phyloP scores from a whole-genome alignment of 2,797 vertebrate genomes.

The Myotis vivesi region DNA sequence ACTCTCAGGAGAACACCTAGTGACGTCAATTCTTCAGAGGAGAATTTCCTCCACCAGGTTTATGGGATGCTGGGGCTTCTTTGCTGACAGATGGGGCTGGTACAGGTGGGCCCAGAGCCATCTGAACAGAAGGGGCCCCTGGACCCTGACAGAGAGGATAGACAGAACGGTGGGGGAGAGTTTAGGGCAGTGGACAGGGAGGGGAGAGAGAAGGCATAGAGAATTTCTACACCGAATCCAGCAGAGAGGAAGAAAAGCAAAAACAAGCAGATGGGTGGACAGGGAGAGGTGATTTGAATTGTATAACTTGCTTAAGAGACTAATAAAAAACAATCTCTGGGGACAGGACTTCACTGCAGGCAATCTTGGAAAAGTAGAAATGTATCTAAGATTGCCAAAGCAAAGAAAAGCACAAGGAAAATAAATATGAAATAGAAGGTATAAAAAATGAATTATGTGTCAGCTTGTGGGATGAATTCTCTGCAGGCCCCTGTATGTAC shows the following conservation, averaged over 20 bases:
- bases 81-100: constrained; percentile 87
- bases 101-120: constrained; percentile 87
- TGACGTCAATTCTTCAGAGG: constrained; percentile 86
- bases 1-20: constrained; percentile 86
- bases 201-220: constrained; percentile 79
- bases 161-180: constrained; percentile 89
- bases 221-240: constrained; percentile 83
- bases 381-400: neutral
- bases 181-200: constrained; percentile 87
- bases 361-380: constrained; percentile 40
- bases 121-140: constrained; percentile 89
- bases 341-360: constrained; percentile 37
- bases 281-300: constrained; percentile 76
- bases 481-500: too few species aligned
- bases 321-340: constrained; percentile 68
- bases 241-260: constrained; percentile 85
- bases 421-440: constrained; percentile 23
- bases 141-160: constrained; percentile 88
- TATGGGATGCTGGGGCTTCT: constrained; percentile 79
- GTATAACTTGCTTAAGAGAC: constrained; percentile 80
- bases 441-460: neutral
- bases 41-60: constrained; percentile 87
- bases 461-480: neutral
- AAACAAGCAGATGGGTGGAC: constrained; percentile 87
- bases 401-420: constrained; percentile 41